Evolutionary conservation across 2,888 invertebrate genomes (phyloP), one percentile per base, ranked within the genome.

Genomic region (Diloba caeruleocephala): DNA sequence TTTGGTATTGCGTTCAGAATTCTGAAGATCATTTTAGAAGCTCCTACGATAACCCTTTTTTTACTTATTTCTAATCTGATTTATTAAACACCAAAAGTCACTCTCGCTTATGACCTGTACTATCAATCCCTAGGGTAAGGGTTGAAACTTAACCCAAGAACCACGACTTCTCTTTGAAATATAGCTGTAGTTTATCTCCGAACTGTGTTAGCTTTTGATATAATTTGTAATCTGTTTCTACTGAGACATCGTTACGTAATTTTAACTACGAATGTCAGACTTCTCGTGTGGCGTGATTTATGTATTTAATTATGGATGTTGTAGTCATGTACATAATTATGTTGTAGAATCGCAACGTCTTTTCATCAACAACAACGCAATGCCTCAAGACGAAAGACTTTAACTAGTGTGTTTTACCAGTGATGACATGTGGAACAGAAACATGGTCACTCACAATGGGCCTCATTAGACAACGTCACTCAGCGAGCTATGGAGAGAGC

Each of bases 101-200:
- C 44, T 43, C 14, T 5, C 19, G 5, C 39, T 10, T 3, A 8
- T 34, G 3, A 42, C 21, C 51, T 52, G 54, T 54, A 14, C 49
- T 25, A 2, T 29, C 42, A 42, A 38, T 42, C 58, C 57, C 61
- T 39, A 62, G 68, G 67, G 52, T 60, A 41, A 71, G 76, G 71
- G 73, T 73, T 73, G 71, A 73, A 81, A 80, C 78, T 75, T 76
- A 76, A 71, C 71, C 74, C 70, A 62, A 59, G 71, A 73, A 80
- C 82, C 79, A 64, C 77, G 71, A 67, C 61, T 71, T 61, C 71
- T 60, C 74, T 79, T 78, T 82, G 82, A 82, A 76, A 81, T 81
- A 82, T 80, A 69, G 70, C 74, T 46, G 70, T 78, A 76, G 82
- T 82, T 82, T 79, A 75, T 80, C 79, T 79, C 63, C 21, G 38